Base-by-base conservation (phyloP, 1,140 invertebrate genomes). In the Ctenoplectra terminalis region DNA sequence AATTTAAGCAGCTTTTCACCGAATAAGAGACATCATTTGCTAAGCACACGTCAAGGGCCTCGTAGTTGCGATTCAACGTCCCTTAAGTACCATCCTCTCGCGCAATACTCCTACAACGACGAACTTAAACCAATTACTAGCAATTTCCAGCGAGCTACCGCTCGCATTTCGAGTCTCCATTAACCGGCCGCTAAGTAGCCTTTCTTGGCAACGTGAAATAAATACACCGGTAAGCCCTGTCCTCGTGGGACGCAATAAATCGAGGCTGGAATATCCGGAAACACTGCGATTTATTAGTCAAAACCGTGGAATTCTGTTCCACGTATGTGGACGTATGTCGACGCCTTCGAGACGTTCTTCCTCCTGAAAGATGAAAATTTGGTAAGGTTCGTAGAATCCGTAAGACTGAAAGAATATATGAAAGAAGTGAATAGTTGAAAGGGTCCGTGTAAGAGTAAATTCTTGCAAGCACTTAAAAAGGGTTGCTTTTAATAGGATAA, bases 91-190 rank as follows among this genome's bases (percentile, higher is more conserved):
- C 37, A 63, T 34, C 37, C n/a, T 50, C 40, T 15, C 50, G 61
- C 26, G 48, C 34, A 37, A 54, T 56, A 26, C 37, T 54, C 20
- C 74, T 29, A 9, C n/a, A 50, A 78, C 40, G 76, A 40, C 67
- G 20, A 37, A 72, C 58, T 80, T 80, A 54, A 46, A 50, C 77
- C 74, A 85, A 86, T 86, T 86, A 85, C 78, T 23, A 77, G 40
- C 48, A 67, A 86, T 82, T 54, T 67, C 26, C 67, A 26, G 43
- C 34, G 31, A 58, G 48, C 31, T 37, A 43, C 40, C 29, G 29
- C 69, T 72, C 46, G 67, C 67, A 72, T 58, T 60, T 80, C 48
- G 34, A 52, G 58, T 6, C 58, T 77, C 72, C 72, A 81, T 85
- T 86, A 86, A 86, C 37, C 54, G 46, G 31, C 60, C 78, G 67